Evolutionary conservation across 2,797 vertebrate species (phyloP), one percentile per base, ranked within the genome.

Genomic region (Parotocinclus haroldoi): DNA sequence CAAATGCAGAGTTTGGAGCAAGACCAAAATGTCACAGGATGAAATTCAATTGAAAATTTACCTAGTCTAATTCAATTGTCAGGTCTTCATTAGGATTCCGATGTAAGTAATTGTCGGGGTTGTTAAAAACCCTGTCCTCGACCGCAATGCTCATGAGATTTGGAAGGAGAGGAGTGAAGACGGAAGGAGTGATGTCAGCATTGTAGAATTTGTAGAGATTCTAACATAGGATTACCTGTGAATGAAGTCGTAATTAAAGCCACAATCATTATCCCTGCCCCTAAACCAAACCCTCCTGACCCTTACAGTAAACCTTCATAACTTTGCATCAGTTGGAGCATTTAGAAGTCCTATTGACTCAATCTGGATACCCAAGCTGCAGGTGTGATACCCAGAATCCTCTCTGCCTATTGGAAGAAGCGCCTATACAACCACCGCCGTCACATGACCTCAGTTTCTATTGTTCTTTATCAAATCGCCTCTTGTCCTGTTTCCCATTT

Each of bases 1-100:
- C 52, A 67, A 58, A 46, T 66, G 37, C 59, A 72, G 40, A 39
- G 45, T 55, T 54, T 45, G 40, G 39, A 54, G 40, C 62, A n/a
- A 40, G 37, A 63, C 48, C 60, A 51, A 54, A 55, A 64, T 48
- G 44, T 16, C 27, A n/a, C 45, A 46, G 45, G 45, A n/a, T 13
- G 39, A 13, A 63, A 45, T 38, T 63, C 38, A 1, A 42, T 38
- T 10, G 3, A 38, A n/a, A 62, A 14, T 12, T n/a, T n/a, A 40
- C 16, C 14, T 12, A 12, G 3, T 42, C 37, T 39, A 62, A 39
- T n/a, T 16, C 14, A 50, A 52, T 42, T 50, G 49, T 36, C 60
- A 19, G 7, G 14, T 50, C 39, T 46, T 63, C 38, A n/a, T 3
- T 9, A 11, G 9, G 17, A 9, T 45, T 39, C 62, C 27, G 10